Conservation (phyloP, 2,797 vertebrate genomes). For the Cichlasoma orientale region DNA sequence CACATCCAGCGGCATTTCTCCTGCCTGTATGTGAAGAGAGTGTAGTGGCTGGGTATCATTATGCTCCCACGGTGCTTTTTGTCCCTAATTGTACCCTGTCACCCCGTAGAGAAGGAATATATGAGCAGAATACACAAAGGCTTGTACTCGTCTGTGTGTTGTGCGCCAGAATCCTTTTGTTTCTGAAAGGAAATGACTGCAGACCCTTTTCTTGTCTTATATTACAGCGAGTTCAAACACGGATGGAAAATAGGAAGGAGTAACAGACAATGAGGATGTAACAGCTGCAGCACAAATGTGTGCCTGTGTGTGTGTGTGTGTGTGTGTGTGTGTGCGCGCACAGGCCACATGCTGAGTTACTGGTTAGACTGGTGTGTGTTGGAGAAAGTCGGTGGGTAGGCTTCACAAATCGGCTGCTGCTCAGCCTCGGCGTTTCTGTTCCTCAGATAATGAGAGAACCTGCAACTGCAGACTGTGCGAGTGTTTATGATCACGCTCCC, state of each 20-base stretch:
- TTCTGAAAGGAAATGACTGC: constrained; percentile 57
- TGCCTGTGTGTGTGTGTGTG: no score
- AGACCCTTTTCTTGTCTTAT: constrained; percentile 46
- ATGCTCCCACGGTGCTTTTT: constrained; percentile 78
- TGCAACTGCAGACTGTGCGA: constrained; percentile 30
- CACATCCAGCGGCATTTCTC: constrained; percentile 22
- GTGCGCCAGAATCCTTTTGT: constrained; percentile 52
- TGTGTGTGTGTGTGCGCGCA: constrained; percentile 10
- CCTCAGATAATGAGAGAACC: constrained; percentile 62
- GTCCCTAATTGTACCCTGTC: constrained; percentile 83
- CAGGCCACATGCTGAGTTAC: constrained; percentile 33
- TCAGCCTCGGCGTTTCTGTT: constrained; percentile 38
- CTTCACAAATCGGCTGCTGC: constrained; percentile 34
- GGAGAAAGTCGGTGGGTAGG: constrained; percentile 24
- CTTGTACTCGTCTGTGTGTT: constrained; percentile 38
- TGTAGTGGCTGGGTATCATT: constrained; percentile 77
- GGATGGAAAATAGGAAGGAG: constrained; percentile 25
- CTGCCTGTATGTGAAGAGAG: constrained; percentile 45
- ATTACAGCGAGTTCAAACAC: constrained; percentile 58
- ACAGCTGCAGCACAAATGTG: constrained; percentile 32
- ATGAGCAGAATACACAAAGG: constrained; percentile 51
- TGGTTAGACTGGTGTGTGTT: constrained; percentile 30
- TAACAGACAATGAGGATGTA: constrained; percentile 53
- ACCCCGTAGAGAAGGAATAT: constrained; percentile 66
- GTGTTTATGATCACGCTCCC: constrained; percentile 13